Percentiles rank a stretch among this genome's conserved stretches.
Conservation (phyloP, 2,888 invertebrate genomes). For the Atethmia centrago region DNA sequence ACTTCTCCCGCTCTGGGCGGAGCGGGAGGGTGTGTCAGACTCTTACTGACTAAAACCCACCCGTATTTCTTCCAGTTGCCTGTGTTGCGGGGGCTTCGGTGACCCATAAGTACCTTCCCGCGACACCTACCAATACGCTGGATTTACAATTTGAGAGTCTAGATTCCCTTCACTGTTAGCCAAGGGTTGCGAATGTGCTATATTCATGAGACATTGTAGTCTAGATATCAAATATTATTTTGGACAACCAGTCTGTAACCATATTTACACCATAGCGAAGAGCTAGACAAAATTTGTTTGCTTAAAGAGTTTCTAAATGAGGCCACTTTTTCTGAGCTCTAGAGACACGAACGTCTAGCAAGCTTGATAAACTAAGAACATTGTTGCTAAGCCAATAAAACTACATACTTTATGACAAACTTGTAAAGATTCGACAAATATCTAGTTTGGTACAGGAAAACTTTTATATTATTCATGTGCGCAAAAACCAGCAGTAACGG, state of each 20-base stretch:
- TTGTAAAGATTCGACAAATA: slow-evolving; percentile 37
- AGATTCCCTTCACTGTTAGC: background rate
- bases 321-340: slow-evolving; percentile 15
- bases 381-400: slow-evolving; percentile 31
- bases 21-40: too few species aligned
- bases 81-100: too few species aligned
- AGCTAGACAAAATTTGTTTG: background rate
- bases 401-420: slow-evolving; percentile 32
- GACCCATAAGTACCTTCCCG: too few species aligned
- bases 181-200: background rate
- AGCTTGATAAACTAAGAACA: slow-evolving; percentile 26
- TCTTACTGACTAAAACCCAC: too few species aligned
- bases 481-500: too few species aligned
- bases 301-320: slow-evolving; percentile 22
- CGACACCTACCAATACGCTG: too few species aligned
- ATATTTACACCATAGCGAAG: slow-evolving; percentile 6
- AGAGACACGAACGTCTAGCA: slow-evolving; percentile 15
- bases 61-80: too few species aligned
- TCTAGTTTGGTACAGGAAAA: slow-evolving; percentile 18
- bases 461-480: slow-evolving; percentile 1
- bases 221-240: background rate
- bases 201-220: background rate
- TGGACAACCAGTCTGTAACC: background rate
- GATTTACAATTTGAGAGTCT: background rate
- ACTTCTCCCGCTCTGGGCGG: too few species aligned